Conservation (phyloP, 1,140 invertebrate species). For the Caenorhabditis elegans region WBcel235 BX284606.5:3657501-3658000, state of each 20-base stretch:
- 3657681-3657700: background rate
- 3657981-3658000: background rate
- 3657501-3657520: conserved; percentile 1
- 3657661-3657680: too few relatives aligned
- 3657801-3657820: background rate
- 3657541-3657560: background rate
- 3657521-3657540: background rate
- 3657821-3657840: background rate
- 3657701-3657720: background rate
- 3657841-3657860: conserved; percentile 22
- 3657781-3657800: conserved; percentile 4
- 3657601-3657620: background rate
- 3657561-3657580: background rate
- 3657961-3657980: background rate
- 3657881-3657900: too few relatives aligned
- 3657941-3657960: background rate
- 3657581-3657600: background rate
- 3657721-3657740: background rate
- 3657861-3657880: background rate
- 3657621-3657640: too few relatives aligned
- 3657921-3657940: too few relatives aligned
- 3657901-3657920: too few relatives aligned
- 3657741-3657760: background rate
- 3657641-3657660: too few relatives aligned
- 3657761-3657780: conserved; percentile 24